Evolutionary conservation across 2,797 vertebrate genomes (phyloP).

Genomic region (Gymnoscopelus braueri): DNA sequence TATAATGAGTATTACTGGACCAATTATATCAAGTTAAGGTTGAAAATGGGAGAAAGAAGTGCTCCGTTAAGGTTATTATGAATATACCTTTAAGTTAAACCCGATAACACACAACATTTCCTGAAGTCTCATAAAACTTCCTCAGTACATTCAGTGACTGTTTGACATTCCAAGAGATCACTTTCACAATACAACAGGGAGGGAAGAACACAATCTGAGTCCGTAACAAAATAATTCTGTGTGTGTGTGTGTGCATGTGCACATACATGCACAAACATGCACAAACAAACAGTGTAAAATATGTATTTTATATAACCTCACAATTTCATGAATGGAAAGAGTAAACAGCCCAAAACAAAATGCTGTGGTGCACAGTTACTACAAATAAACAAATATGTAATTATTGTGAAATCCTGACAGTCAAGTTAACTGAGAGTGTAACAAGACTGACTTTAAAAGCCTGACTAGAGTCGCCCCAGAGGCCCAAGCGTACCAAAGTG

Average conservation of each 20-base stretch:
- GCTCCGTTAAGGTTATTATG: too few species aligned
- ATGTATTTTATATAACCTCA: slow-evolving; percentile 1
- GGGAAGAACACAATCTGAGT: slow-evolving; percentile 19
- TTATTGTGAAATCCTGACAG: too few species aligned
- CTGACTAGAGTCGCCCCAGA: too few species aligned
- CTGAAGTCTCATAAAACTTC: too few species aligned
- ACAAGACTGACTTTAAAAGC: too few species aligned
- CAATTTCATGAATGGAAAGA: slow-evolving; percentile 28
- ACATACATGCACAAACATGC: neutral
- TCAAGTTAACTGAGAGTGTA: too few species aligned
- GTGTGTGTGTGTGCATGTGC: neutral
- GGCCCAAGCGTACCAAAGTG: too few species aligned
- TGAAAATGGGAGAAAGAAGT: too few species aligned
- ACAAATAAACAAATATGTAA: slow-evolving; percentile 29
- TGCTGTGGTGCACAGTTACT: slow-evolving; percentile 19
- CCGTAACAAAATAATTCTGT: slow-evolving; percentile 4
- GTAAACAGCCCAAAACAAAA: slow-evolving; percentile 19
- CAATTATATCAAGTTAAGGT: too few species aligned
- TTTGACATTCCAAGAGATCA: slow-evolving; percentile 31
- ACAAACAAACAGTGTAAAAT: slow-evolving; percentile 25
- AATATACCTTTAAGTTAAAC: too few species aligned
- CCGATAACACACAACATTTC: too few species aligned
- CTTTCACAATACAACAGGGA: slow-evolving; percentile 14
- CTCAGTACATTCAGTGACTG: slow-evolving; percentile 48
- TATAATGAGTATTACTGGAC: too few species aligned